Percentiles rank a stretch among this genome's conserved stretches.
phyloP scores from a whole-genome alignment of 1,140 invertebrate species.

The Cyclina sinensis region DNA sequence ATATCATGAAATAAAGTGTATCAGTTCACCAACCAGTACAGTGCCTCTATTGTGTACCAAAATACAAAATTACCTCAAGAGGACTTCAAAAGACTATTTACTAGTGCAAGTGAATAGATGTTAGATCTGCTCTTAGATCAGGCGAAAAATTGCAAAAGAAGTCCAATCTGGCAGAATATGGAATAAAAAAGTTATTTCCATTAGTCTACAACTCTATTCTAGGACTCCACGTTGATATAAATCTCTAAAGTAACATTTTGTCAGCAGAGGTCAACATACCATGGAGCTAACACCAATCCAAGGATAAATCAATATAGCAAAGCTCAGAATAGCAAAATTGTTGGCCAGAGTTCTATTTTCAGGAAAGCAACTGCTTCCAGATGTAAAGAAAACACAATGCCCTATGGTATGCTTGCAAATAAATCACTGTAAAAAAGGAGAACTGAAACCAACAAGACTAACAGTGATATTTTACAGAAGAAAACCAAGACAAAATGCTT shows the following conservation, averaged over 20 bases:
- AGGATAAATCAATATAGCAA: slow-evolving; percentile 26
- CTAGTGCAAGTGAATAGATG: neutral
- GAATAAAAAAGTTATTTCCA: neutral
- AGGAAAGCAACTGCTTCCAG: slow-evolving; percentile 36
- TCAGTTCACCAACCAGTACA: neutral
- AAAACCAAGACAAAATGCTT: too few species aligned
- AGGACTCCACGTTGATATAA: neutral
- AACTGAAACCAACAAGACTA: too few species aligned
- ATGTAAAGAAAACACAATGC: neutral
- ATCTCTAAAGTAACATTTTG: neutral
- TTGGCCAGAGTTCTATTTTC: slow-evolving; percentile 44
- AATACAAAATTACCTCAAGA: neutral
- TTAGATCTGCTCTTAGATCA: neutral
- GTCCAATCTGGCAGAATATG: neutral
- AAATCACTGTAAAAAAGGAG: too few species aligned
- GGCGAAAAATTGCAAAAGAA: neutral
- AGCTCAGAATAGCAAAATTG: slow-evolving; percentile 50
- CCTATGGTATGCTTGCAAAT: neutral
- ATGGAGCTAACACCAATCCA: slow-evolving; percentile 51
- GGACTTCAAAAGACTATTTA: neutral
- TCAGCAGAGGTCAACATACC: slow-evolving; percentile 27
- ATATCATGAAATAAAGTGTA: neutral
- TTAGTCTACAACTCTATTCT: neutral
- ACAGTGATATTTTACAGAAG: too few species aligned
- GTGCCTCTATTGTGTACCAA: neutral